Conservation (phyloP, 2,113 vertebrate species). For the Hippocampus comes region DNA sequence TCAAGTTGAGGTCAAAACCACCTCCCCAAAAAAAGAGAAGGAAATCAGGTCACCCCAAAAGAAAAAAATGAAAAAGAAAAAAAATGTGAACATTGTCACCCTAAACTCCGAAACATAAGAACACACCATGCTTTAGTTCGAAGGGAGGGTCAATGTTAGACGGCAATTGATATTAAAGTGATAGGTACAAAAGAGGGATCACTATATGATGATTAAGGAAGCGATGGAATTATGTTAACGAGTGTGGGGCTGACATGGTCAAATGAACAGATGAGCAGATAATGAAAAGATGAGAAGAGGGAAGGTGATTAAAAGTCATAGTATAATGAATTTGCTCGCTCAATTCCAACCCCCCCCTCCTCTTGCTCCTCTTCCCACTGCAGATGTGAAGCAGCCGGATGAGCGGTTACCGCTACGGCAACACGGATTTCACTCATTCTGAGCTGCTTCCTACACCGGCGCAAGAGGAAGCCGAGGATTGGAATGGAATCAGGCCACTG, state of each 20-base stretch:
- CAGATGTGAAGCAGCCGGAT: conserved; percentile 55
- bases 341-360: conserved; percentile 61
- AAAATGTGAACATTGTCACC: conserved; percentile 64
- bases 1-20: conserved; percentile 43
- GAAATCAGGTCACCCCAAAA: conserved; percentile 20
- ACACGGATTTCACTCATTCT: conserved; percentile 43
- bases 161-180: conserved; percentile 58
- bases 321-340: conserved; percentile 54
- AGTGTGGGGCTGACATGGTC: conserved; percentile 46
- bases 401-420: conserved; percentile 38
- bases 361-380: conserved; percentile 47
- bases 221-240: conserved; percentile 43
- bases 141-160: conserved; percentile 24
- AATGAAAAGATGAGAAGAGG: conserved; percentile 38
- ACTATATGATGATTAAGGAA: conserved; percentile 69
- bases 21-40: conserved; percentile 21
- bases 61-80: conserved; percentile 7
- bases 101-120: conserved; percentile 70
- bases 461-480: conserved; percentile 54
- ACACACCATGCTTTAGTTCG: conserved; percentile 50
- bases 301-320: conserved; percentile 49
- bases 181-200: conserved; percentile 55
- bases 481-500: conserved; percentile 67
- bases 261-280: conserved; percentile 44
- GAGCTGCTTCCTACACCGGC: conserved; percentile 45